Base-by-base conservation (phyloP, 1,140 invertebrate genomes). In the Drosophila tani region DNA sequence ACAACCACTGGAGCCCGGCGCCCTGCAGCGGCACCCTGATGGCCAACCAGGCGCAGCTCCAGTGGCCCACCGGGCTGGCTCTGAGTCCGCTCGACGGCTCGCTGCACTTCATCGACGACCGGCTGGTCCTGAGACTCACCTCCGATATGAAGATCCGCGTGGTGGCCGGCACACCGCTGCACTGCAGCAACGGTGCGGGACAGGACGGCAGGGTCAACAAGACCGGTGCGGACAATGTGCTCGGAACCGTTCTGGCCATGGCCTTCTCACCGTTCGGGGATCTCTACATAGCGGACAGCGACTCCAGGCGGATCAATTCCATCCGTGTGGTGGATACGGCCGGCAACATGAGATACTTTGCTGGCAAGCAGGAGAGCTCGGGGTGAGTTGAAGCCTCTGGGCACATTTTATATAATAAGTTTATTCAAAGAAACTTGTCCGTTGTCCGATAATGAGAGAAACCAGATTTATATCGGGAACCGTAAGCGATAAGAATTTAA, bases 41-140 rank as follows among this genome's bases (percentile, higher is more conserved):
- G 49, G 96, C 97, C 7, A 95, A 95, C 75, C 95, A 97, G 94
- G 97, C 97, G 1, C 97, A 98, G 93, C 93, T 98, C 11, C 97
- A 98, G 91, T 99, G 98, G 98, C 99, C 99, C 3, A 99, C 98
- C 15, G 97, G 97, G 21, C 93, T 99, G 41, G 96, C 98, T 0
- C 93, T 99, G 12, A 99, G 98, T 91, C 98, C 98, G 3, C 92
- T 99, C 6, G 98, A 99, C 93, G 97, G 98, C 41, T 96, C 97
- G 0, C 93, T 99, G 1, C 97, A 99, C 91, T 98, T 99, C 80
- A 97, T 99, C 53, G 99, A 99, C 91, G 98, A 99, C 91, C 95
- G 98, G 69, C 95, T 99, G 4, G 97, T 99, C 0, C 93, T 99
- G 43, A 98, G 98, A 93, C 93, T 99, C 46, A 99, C 98, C 2